Evolutionary conservation across 2,113 vertebrate genomes (phyloP).

Genomic region (Thamnaconus septentrionalis): DNA sequence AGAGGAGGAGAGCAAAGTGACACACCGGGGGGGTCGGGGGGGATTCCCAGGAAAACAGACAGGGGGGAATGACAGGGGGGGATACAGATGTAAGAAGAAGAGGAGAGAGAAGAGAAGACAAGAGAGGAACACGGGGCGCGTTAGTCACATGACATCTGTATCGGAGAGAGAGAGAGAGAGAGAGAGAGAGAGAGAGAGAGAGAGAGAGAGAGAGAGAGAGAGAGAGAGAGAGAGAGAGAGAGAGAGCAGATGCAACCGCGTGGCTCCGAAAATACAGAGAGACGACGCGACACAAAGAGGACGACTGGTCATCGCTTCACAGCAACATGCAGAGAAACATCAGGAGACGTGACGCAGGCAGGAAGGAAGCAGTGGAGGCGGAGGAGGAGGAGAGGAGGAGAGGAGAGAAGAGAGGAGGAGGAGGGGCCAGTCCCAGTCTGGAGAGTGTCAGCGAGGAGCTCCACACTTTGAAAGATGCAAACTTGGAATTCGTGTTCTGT

Average conservation of each 20-base stretch:
- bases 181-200: conserved; percentile 15
- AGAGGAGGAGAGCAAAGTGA: conserved; percentile 70
- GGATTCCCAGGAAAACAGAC: conserved; percentile 46
- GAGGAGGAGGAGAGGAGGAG: conserved; percentile 5
- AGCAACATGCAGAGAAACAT: too few species aligned
- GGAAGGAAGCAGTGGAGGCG: too few species aligned
- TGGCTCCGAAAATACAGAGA: too few species aligned
- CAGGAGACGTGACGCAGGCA: too few species aligned
- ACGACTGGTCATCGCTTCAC: too few species aligned
- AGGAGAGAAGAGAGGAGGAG: conserved; percentile 13
- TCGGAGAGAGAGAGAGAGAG: conserved; percentile 36
- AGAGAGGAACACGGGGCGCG: conserved; percentile 85
- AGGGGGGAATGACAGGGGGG: conserved; percentile 65
- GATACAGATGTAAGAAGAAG: conserved; percentile 73
- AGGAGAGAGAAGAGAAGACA: conserved; percentile 70
- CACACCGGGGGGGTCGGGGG: conserved; percentile 7
- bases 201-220: conserved; percentile 19
- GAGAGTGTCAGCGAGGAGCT: conserved; percentile 16
- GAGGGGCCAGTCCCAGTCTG: conserved; percentile 29
- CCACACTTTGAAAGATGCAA: background rate
- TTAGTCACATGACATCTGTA: conserved; percentile 75
- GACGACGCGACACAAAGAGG: too few species aligned
- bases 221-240: conserved; percentile 22
- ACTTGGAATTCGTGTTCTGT: background rate
- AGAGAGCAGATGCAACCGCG: conserved; percentile 27